Evolutionary conservation across 2,888 invertebrate genomes (phyloP).

Genomic region (Pristionchus fissidentatus): DNA sequence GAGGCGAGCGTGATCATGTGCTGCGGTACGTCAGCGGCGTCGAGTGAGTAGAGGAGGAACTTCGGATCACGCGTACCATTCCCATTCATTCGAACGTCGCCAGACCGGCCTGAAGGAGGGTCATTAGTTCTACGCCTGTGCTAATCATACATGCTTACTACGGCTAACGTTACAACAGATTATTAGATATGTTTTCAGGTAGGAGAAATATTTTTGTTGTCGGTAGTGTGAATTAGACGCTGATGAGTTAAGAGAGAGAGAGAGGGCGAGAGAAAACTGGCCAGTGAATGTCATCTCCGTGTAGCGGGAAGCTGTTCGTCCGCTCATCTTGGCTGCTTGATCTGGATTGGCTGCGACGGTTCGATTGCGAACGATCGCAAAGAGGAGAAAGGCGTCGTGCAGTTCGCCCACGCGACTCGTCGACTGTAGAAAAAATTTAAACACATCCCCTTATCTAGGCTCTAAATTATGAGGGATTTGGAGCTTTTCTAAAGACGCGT

Average conservation of each 20-base stretch:
- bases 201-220: too few species aligned
- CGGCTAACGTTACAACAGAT: too few species aligned
- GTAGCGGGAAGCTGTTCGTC: neutral
- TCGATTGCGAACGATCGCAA: neutral
- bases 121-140: neutral
- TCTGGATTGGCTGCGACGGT: slow-evolving; percentile 10
- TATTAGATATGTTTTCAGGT: neutral
- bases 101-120: slow-evolving; percentile 32
- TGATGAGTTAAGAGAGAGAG: too few species aligned
- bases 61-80: slow-evolving; percentile 29
- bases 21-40: neutral
- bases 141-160: too few species aligned
- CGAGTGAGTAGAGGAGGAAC: slow-evolving; percentile 15
- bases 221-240: too few species aligned
- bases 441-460: too few species aligned
- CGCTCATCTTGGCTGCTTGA: neutral
- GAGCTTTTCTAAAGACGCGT: too few species aligned
- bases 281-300: neutral
- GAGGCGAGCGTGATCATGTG: neutral
- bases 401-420: neutral
- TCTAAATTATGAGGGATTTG: too few species aligned
- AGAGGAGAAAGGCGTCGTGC: slow-evolving; percentile 17
- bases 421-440: neutral
- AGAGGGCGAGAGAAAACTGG: too few species aligned
- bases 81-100: neutral